A percentile compares a stretch with the other conserved stretches of the same genome.
These are phyloP conservation scores for Myodes glareolus DNA, from an alignment of 2,113 vertebrate genomes.

Conservation along the genomic window DNA sequence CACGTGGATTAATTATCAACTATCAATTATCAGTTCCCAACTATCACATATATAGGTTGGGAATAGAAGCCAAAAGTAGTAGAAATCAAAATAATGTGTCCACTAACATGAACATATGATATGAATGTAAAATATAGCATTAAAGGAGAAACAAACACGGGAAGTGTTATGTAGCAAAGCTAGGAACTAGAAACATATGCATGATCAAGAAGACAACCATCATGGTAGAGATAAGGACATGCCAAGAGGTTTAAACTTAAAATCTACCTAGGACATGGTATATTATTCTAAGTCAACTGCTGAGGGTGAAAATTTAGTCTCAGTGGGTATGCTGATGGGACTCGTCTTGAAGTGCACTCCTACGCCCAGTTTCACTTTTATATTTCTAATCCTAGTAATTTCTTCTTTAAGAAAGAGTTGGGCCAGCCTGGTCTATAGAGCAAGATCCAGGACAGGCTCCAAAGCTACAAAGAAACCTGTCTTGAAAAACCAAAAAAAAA, in stretches of 20 bases:
- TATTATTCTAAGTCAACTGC: background rate
- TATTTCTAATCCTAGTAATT: background rate
- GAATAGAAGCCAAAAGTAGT: fast-evolving
- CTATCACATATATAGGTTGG: background rate
- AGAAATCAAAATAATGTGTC: background rate
- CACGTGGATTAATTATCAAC: too few relatives aligned
- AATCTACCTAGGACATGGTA: background rate
- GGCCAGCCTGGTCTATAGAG: too few relatives aligned
- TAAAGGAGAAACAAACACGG: background rate
- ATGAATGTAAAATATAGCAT: background rate
- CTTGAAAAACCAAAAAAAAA: too few relatives aligned
- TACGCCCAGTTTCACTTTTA: background rate
- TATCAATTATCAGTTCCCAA: background rate
- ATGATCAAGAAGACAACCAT: background rate
- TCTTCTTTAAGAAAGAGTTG: background rate
- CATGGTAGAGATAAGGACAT: background rate
- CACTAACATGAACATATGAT: too few relatives aligned
- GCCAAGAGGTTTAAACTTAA: too few relatives aligned
- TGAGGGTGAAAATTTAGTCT: background rate
- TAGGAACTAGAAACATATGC: background rate
- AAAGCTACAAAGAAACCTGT: too few relatives aligned
- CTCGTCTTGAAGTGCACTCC: background rate
- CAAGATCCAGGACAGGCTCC: too few relatives aligned
- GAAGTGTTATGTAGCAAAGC: background rate
- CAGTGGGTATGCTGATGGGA: background rate